Conservation (phyloP, 2,797 vertebrate species). For the Fratercula arctica region DNA sequence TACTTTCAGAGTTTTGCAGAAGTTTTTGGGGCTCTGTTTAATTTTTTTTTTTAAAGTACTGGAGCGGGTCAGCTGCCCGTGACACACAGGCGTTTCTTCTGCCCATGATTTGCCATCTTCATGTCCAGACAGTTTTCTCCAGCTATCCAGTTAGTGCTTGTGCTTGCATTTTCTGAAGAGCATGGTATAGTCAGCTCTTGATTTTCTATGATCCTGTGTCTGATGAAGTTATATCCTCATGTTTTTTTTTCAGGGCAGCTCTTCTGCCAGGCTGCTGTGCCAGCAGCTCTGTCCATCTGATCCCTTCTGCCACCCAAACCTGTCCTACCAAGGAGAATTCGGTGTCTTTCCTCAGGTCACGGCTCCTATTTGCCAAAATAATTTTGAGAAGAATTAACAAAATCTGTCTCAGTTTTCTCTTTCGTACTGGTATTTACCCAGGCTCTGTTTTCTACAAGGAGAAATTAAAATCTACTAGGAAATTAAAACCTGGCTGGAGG, state of each 20-base stretch:
- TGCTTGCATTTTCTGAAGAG: background rate
- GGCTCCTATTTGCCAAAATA: background rate
- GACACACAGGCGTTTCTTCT: background rate
- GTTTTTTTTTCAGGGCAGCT: background rate
- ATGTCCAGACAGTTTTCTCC: background rate
- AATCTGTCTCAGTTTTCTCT: background rate
- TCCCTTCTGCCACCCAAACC: background rate
- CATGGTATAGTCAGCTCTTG: background rate
- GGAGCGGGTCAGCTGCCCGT: background rate
- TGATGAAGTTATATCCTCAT: too few species aligned
- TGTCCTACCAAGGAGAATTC: background rate
- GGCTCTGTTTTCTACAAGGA: background rate
- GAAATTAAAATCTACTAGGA: too few species aligned
- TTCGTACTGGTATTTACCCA: background rate
- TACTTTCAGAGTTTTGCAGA: background rate
- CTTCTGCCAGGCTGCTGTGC: background rate
- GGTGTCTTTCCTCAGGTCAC: background rate
- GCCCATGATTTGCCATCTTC: background rate
- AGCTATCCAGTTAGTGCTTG: accelerated
- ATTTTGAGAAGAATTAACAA: background rate
- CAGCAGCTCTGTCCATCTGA: accelerated
- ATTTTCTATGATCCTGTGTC: accelerated
- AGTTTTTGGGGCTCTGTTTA: background rate
- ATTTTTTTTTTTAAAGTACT: background rate
- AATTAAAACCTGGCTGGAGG: background rate